Conservation (phyloP, 2,888 invertebrate species). For the Meganola albula region DNA sequence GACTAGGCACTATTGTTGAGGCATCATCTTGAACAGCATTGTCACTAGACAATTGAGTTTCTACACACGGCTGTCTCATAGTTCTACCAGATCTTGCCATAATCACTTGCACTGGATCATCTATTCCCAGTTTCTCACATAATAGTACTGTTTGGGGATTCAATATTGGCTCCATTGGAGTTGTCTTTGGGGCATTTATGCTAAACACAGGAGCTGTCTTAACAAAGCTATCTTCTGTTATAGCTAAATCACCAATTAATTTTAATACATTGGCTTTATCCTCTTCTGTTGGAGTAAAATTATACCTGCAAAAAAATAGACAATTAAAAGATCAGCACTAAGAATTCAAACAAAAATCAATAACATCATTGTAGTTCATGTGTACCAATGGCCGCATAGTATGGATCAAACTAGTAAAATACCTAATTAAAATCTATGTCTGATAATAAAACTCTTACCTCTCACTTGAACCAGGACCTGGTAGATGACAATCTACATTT, state of each 20-base stretch:
- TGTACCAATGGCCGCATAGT: too few species aligned
- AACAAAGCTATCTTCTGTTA: constrained; percentile 86
- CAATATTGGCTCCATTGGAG: constrained; percentile 71
- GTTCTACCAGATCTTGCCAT: constrained; percentile 69
- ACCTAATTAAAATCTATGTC: too few species aligned
- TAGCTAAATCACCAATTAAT: constrained; percentile 81
- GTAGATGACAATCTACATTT: constrained; percentile 85
- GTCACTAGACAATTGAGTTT: constrained; percentile 7
- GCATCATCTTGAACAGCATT: constrained; percentile 1
- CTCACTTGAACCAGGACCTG: constrained; percentile 84
- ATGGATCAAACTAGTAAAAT: too few species aligned
- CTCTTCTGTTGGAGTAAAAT: constrained; percentile 84
- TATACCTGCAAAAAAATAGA: constrained; percentile 82
- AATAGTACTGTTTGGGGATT: constrained; percentile 84
- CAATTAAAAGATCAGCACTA: too few species aligned
- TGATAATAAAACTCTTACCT: too few species aligned
- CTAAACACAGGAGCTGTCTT: constrained; percentile 83
- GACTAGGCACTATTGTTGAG: constrained; percentile 5
- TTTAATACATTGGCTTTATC: constrained; percentile 82
- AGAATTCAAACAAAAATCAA: too few species aligned
- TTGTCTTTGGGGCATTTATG: constrained; percentile 45
- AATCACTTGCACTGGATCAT: constrained; percentile 86
- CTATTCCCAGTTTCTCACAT: constrained; percentile 83
- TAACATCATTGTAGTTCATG: too few species aligned
- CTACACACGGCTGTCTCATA: constrained; percentile 39